These are phyloP conservation scores for Hypselothyrea guttata DNA, from an alignment of 2,888 invertebrate genomes.

Conservation along the genomic window DNA sequence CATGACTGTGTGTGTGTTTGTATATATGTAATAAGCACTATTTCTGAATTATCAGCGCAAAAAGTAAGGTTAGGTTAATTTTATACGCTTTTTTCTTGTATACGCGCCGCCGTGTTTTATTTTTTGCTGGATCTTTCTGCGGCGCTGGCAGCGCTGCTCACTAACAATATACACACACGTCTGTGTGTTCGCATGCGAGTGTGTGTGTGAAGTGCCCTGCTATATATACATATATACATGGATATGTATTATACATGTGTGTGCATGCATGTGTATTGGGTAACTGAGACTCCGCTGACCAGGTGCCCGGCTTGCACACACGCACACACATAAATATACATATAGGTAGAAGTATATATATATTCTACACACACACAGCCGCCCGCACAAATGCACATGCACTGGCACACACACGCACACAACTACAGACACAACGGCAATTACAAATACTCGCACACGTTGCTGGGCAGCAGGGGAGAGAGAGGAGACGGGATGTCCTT, in stretches of 20 bases:
- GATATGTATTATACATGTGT: constrained; percentile 22
- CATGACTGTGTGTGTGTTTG: constrained; percentile 18
- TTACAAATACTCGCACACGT: constrained; percentile 73
- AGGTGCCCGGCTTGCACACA: constrained; percentile 66
- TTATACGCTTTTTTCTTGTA: constrained; percentile 65
- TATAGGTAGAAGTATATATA: too few species aligned
- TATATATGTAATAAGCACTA: constrained; percentile 53
- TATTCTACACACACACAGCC: constrained; percentile 17
- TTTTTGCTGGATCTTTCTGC: constrained; percentile 75
- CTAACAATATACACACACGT: constrained; percentile 40
- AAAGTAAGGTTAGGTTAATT: constrained; percentile 76
- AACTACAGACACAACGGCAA: constrained; percentile 43
- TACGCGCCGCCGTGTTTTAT: constrained; percentile 60
- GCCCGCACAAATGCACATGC: constrained; percentile 37
- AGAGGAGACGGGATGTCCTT: constrained; percentile 3
- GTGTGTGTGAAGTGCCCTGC: constrained; percentile 33
- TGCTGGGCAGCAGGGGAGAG: constrained; percentile 22
- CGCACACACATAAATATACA: too few species aligned
- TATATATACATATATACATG: constrained; percentile 23
- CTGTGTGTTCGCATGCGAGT: constrained; percentile 13
- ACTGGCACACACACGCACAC: constrained; percentile 16
- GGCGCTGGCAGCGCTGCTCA: constrained; percentile 59
- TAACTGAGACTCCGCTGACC: constrained; percentile 54
- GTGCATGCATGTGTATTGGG: constrained; percentile 60
- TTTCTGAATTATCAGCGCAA: constrained; percentile 73